Evolutionary conservation across 2,113 vertebrate species (phyloP).

Genomic region (Procapra przewalskii): DNA sequence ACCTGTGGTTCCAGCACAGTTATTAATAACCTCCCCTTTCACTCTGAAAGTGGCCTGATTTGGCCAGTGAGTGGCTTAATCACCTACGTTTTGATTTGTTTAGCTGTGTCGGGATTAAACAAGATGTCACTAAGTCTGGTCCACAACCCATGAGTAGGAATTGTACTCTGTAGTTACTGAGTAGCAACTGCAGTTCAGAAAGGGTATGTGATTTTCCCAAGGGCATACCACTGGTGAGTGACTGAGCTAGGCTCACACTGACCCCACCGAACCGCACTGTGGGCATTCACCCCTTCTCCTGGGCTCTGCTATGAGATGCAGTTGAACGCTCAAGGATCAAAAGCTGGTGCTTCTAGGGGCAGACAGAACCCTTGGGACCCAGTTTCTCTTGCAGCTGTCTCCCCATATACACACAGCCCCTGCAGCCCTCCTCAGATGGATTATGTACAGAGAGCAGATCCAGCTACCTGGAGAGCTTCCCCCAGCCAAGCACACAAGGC

Average conservation of each 20-base stretch:
- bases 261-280: fast-evolving
- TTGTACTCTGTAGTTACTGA: neutral
- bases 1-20: neutral
- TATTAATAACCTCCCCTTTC: neutral
- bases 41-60: neutral
- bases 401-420: neutral
- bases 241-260: neutral
- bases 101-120: neutral
- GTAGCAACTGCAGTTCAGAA: neutral
- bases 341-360: neutral
- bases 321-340: neutral
- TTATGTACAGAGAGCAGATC: neutral
- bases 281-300: neutral
- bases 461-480: neutral
- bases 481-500: slow-evolving; percentile 70
- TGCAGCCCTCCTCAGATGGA: neutral
- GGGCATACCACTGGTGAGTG: neutral
- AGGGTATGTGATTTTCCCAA: neutral
- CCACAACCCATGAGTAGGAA: neutral
- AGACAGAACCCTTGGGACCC: neutral
- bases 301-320: neutral
- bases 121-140: neutral
- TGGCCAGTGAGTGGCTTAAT: neutral
- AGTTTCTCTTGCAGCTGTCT: neutral
- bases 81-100: neutral